phyloP scores from a whole-genome alignment of 2,888 invertebrate species.

The Pachliopta kotzebuea region DNA sequence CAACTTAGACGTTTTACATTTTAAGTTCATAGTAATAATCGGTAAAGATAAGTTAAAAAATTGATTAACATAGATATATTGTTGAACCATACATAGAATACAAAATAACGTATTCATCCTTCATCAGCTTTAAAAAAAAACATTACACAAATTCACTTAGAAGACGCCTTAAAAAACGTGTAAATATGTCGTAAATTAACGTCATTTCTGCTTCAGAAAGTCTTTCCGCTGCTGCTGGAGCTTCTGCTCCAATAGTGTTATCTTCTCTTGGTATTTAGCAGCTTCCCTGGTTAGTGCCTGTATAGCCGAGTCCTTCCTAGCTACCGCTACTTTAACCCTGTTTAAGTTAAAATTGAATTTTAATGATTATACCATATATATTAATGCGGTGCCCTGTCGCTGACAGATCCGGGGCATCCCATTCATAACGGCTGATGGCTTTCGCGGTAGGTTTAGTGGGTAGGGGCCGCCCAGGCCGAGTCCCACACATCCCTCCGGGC shows the following conservation, averaged over 20 bases:
- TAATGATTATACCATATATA: not conserved
- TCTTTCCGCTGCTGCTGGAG: conserved; percentile 89
- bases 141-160: not conserved
- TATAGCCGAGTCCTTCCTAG: conserved; percentile 89
- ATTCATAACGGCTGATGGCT: too few species aligned
- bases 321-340: conserved; percentile 90
- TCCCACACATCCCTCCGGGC: too few species aligned
- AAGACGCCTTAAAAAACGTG: not conserved
- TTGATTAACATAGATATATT: too few species aligned
- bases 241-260: conserved; percentile 88
- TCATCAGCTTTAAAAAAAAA: not conserved
- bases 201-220: conserved; percentile 74
- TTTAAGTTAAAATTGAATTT: not conserved
- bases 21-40: too few species aligned
- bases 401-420: too few species aligned
- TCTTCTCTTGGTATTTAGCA: conserved; percentile 85
- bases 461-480: too few species aligned
- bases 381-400: too few species aligned
- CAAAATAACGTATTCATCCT: not conserved
- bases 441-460: too few species aligned
- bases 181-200: not conserved
- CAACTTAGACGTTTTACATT: too few species aligned
- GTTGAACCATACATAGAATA: too few species aligned
- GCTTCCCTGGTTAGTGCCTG: conserved; percentile 86
- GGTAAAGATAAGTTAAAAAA: too few species aligned